Evolutionary conservation across 2,888 invertebrate genomes (phyloP), one percentile per base, ranked within the genome.

Genomic region (Physocephala rufipes): DNA sequence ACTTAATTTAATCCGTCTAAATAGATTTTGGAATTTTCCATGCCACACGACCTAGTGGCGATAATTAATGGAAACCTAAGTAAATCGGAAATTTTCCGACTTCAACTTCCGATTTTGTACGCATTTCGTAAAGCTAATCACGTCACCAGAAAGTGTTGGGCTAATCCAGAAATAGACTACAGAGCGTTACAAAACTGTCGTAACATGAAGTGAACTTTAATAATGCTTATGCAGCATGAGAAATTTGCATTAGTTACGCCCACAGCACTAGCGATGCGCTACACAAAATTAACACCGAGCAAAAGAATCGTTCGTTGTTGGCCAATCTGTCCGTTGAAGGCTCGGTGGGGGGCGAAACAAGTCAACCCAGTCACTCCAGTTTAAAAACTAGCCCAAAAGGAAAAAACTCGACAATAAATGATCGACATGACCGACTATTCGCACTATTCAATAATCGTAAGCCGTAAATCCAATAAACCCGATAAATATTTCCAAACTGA

Each of bases 401-500:
- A n/a, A n/a, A 36, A 36, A 36, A 7, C 36, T 36, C 9, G n/a
- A 63, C 24, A 13, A 21, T 19, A 63, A 43, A 36, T n/a, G 26
- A 24, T 30, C 26, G 9, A 28, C 16, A 43, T n/a, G 30, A 16
- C 13, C 28, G 28, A 61, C 30, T 21, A 3, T 21, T 43, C 43
- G 28, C 62, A 21, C 26, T 21, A n/a, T 49, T 45, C 24, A 5
- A 21, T 64, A 19, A 21, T 7, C 72, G 55, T 82, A 81, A 83
- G 79, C 82, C 77, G 77, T 73, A 82, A 82, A 82, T 82, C 82
- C 81, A 82, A 82, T 82, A 82, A 82, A 81, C 73, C 78, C 74
- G 79, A 82, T 81, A 82, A 82, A 82, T 80, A 82, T 83, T 82
- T 80, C 78, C 82, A 79, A 82, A 77, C 80, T 80, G 79, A 77